Evolutionary conservation across 2,113 vertebrate genomes (phyloP).

Genomic region (Corythornis cristatus): DNA sequence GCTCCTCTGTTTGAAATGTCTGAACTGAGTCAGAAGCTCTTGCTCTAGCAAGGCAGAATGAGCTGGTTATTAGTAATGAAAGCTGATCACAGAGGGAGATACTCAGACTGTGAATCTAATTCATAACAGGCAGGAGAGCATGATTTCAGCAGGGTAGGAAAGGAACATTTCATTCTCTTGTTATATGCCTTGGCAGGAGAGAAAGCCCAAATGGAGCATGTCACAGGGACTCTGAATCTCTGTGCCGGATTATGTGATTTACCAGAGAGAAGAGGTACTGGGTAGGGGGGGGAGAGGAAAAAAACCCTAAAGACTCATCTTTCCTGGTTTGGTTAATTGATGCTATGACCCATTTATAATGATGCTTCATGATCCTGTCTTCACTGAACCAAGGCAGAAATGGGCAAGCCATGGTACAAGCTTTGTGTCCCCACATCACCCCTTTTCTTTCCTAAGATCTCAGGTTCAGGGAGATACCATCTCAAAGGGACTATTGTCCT

Average conservation of each 20-base stretch:
- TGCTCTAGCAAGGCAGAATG: not conserved
- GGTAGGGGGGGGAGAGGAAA: too few species aligned
- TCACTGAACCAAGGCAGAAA: not conserved
- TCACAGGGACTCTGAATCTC: not conserved
- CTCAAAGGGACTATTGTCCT: not conserved
- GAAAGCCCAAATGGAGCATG: not conserved
- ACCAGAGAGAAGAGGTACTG: not conserved
- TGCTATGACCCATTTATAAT: not conserved
- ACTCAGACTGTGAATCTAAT: not conserved
- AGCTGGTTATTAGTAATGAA: conserved; percentile 47
- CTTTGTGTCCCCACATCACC: not conserved
- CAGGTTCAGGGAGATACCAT: not conserved
- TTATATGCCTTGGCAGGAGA: not conserved
- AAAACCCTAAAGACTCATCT: not conserved
- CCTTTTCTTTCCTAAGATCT: not conserved
- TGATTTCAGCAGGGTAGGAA: not conserved
- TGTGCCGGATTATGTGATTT: not conserved
- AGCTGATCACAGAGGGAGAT: conserved; percentile 34
- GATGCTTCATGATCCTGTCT: accelerated
- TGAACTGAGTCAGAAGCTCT: not conserved
- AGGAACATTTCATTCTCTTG: conserved; percentile 4
- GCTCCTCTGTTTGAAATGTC: not conserved
- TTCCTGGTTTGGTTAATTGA: not conserved
- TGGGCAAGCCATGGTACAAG: not conserved
- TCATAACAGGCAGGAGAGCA: not conserved